Base-by-base conservation (phyloP, 1,140 invertebrate species). In the Drosophila busckii region DNA sequence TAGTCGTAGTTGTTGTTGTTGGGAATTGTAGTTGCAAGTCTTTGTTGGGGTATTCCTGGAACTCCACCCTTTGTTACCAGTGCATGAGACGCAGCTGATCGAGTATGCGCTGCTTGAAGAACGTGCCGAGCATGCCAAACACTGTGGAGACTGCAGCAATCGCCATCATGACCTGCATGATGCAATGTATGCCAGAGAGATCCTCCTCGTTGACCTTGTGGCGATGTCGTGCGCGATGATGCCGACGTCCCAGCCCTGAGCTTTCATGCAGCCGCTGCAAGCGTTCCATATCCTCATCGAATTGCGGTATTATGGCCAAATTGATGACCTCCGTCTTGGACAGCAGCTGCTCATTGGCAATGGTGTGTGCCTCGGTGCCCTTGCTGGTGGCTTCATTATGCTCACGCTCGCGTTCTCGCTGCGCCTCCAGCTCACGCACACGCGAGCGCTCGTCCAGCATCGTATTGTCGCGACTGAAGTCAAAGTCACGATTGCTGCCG, bases 81-180 rank as follows among this genome's bases (percentile, higher is more conserved):
- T 87, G 84, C 84, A 87, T 83, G 37, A 86, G 55, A 16, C 86
- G 83, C 55, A 87, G 45, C 61, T 87, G 84, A 84, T 87, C 85
- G 8, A 87, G 55, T 25, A 87, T 85, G 38, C 86, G 78, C 46
- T 84, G 85, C 61, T 87, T 87, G 38, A 87, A 87, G 53, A 86
- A 87, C 40, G 86, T 86, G 38, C 86, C 86, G 19, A 87, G 66
- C 83, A 87, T 86, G 23, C 86, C 86, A 40, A 87, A 87, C 16
- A 87, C 84, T 0, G 86, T 87, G 26, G 83, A 87, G 5, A 87
- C 59, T 6, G 86, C 86, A 16, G 86, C 86, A 69, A 87, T 84
- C 46, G 68, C 86, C 83, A 87, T 86, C 83, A 87, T 87, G 70
- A 84, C 83, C 82, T 87, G 86, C 86, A 87, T 87, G 60, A 87